Evolutionary conservation across 2,113 vertebrate species (phyloP).

Genomic region (Podarcis cretensis): DNA sequence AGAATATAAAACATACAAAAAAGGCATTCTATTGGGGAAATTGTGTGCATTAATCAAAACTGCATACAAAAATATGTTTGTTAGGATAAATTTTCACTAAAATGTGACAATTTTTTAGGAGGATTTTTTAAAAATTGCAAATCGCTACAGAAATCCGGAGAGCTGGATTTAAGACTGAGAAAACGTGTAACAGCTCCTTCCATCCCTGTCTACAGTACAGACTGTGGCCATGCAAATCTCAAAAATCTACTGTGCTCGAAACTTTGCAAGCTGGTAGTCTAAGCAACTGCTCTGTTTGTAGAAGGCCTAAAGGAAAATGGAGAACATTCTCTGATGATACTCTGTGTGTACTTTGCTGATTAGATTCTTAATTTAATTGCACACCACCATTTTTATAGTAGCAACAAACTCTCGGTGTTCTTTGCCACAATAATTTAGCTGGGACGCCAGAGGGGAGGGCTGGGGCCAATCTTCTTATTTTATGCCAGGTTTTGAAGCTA

Average conservation of each 20-base stretch:
- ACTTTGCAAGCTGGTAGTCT: not conserved
- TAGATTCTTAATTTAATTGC: constrained; percentile 67
- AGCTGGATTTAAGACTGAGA: too few species aligned
- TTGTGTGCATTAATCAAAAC: too few species aligned
- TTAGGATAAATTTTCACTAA: too few species aligned
- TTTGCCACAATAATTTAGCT: constrained; percentile 51
- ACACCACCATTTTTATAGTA: constrained; percentile 34
- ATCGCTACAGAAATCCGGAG: too few species aligned
- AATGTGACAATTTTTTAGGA: too few species aligned
- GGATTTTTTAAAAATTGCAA: too few species aligned
- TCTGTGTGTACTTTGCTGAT: constrained; percentile 40
- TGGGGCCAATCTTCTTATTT: constrained; percentile 68
- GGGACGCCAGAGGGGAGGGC: constrained; percentile 71
- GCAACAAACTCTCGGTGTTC: constrained; percentile 60
- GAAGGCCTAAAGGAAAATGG: constrained; percentile 17
- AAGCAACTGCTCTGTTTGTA: not conserved
- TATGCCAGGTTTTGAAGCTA: constrained; percentile 75
- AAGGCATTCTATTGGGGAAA: too few species aligned
- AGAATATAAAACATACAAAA: too few species aligned
- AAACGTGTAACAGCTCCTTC: too few species aligned
- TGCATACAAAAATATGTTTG: too few species aligned
- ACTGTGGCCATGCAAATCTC: too few species aligned
- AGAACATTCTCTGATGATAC: constrained; percentile 15
- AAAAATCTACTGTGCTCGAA: not conserved
- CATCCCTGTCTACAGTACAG: not conserved